Conservation (phyloP, 2,888 invertebrate species). For the Craniophora ligustri region DNA sequence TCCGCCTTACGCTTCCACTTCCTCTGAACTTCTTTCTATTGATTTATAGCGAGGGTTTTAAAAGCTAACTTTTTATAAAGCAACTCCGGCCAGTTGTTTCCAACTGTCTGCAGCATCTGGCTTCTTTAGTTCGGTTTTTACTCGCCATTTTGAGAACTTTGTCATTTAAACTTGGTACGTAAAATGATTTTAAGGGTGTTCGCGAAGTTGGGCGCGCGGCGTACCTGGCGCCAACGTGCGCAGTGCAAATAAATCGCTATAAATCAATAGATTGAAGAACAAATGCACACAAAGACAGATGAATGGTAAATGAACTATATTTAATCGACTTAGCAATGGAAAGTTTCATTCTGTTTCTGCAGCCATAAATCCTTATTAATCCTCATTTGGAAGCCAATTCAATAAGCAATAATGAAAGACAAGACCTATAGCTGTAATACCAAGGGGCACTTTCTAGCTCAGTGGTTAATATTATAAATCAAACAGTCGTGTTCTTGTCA, state of each 20-base stretch:
- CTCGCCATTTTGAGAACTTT: slow-evolving; percentile 77
- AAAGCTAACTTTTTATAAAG: slow-evolving; percentile 86
- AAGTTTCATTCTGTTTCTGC: slow-evolving; percentile 66
- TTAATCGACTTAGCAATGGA: slow-evolving; percentile 66
- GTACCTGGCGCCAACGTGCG: slow-evolving; percentile 16
- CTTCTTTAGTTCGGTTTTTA: slow-evolving; percentile 81
- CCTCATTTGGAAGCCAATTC: slow-evolving; percentile 79
- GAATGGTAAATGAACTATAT: slow-evolving; percentile 70
- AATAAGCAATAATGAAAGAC: slow-evolving; percentile 78
- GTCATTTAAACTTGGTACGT: slow-evolving; percentile 76
- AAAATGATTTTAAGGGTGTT: slow-evolving; percentile 68
- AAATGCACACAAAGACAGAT: slow-evolving; percentile 68
- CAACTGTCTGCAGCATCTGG: slow-evolving; percentile 87
- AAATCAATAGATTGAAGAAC: slow-evolving; percentile 65
- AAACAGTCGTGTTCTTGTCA: slow-evolving; percentile 81
- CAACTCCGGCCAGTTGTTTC: slow-evolving; percentile 83
- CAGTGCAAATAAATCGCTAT: slow-evolving; percentile 42
- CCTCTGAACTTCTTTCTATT: slow-evolving; percentile 81
- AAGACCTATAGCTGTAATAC: slow-evolving; percentile 69
- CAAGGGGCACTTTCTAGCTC: slow-evolving; percentile 68
- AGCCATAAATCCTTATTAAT: slow-evolving; percentile 80
- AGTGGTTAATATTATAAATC: slow-evolving; percentile 76
- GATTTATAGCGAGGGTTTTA: slow-evolving; percentile 84
- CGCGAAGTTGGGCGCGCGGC: slow-evolving; percentile 27
- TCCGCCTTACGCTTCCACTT: slow-evolving; percentile 79